These are phyloP conservation scores for Centropus unirufus DNA, from an alignment of 2,113 vertebrate genomes.

Conservation along the genomic window DNA sequence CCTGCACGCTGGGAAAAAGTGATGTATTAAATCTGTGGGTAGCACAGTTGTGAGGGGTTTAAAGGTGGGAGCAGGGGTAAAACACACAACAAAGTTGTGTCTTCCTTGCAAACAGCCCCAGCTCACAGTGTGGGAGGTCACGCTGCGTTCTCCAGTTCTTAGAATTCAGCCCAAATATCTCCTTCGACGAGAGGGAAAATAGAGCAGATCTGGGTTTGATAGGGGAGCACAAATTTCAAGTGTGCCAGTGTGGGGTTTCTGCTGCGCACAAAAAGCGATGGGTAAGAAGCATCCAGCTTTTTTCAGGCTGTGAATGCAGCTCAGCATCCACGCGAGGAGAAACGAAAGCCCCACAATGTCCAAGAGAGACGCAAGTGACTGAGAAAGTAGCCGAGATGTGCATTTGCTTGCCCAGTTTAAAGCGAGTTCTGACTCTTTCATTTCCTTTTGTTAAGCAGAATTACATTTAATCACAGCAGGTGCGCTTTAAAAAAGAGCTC, in stretches of 20 bases:
- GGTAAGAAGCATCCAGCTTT: neutral
- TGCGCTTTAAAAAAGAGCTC: slow-evolving; percentile 4
- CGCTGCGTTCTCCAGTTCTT: rapidly evolving
- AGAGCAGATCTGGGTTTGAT: neutral
- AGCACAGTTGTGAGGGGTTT: neutral
- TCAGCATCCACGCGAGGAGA: neutral
- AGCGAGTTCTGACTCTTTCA: rapidly evolving
- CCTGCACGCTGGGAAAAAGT: neutral
- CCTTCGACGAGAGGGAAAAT: rapidly evolving
- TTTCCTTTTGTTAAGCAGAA: neutral
- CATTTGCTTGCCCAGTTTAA: neutral
- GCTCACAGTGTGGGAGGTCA: rapidly evolving
- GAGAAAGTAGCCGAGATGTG: neutral
- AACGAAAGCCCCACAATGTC: neutral
- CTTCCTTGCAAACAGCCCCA: neutral
- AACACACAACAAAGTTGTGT: neutral
- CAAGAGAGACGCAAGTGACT: rapidly evolving
- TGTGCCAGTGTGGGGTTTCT: rapidly evolving
- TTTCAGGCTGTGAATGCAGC: rapidly evolving
- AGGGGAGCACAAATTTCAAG: neutral
- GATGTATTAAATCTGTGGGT: rapidly evolving
- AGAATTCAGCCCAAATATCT: neutral
- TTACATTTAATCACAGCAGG: slow-evolving; percentile 50
- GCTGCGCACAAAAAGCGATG: neutral
- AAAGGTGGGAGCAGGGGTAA: neutral